Evolutionary conservation across 2,113 vertebrate genomes (phyloP).

Genomic region (Daphoenositta chrysoptera): DNA sequence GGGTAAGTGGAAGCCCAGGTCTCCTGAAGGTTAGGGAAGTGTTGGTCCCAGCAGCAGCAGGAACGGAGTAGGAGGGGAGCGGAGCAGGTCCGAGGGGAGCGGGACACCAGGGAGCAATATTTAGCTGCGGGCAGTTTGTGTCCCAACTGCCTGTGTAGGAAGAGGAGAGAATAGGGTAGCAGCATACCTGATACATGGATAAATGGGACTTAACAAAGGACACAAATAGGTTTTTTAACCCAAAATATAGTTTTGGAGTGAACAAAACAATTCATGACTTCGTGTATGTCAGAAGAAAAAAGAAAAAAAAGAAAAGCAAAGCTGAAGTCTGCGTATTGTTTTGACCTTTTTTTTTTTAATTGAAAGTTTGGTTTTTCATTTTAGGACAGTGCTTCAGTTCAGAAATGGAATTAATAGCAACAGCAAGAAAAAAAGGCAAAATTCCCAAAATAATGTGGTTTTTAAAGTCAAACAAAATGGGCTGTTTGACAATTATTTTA

Average conservation of each 20-base stretch:
- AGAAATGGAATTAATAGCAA: neutral
- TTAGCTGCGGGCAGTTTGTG: neutral
- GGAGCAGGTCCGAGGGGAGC: neutral
- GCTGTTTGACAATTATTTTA: neutral
- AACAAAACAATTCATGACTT: neutral
- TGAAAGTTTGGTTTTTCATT: neutral
- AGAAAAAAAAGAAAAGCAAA: neutral
- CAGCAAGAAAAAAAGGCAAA: neutral
- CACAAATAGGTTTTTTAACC: neutral
- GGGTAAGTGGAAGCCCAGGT: neutral
- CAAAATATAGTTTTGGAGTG: neutral
- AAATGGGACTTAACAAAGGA: neutral
- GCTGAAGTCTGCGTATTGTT: neutral
- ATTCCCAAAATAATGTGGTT: neutral
- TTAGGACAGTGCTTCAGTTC: neutral
- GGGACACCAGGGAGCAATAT: neutral
- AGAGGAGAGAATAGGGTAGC: neutral
- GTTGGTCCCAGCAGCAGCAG: neutral
- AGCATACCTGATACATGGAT: neutral
- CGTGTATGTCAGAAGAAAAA: neutral
- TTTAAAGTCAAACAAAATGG: neutral
- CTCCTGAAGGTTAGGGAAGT: neutral
- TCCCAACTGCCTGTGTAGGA: neutral
- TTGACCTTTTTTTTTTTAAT: neutral
- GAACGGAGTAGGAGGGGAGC: neutral